These are phyloP conservation scores for Geotrypetes seraphini DNA, from an alignment of 2,797 vertebrate genomes.

Conservation along the genomic window DNA sequence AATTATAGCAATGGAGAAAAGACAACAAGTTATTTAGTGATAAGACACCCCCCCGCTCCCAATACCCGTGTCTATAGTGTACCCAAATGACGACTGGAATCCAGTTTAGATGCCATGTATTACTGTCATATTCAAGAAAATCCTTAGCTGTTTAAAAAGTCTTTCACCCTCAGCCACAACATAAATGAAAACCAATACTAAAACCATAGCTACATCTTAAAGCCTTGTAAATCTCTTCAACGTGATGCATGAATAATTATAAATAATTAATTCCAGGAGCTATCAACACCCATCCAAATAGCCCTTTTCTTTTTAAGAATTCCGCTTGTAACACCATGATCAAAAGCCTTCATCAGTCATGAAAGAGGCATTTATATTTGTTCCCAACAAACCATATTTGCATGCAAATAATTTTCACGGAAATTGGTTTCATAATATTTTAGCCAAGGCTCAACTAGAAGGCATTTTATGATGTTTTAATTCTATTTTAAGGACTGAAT, in stretches of 20 bases:
- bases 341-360: conserved; percentile 68
- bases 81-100: no score
- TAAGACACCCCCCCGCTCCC: no score
- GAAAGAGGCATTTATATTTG: conserved; percentile 58
- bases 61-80: no score
- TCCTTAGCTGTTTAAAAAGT: conserved; percentile 7
- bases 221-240: conserved; percentile 47
- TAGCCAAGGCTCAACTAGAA: conserved; percentile 54
- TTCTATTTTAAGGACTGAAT: conserved; percentile 61
- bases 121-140: no score
- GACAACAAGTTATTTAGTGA: no score
- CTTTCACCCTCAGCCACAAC: conserved; percentile 6
- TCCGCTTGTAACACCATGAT: conserved; percentile 57
- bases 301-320: conserved; percentile 53
- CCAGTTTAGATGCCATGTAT: no score
- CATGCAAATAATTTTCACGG: conserved; percentile 69
- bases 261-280: conserved; percentile 54
- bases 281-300: conserved; percentile 56
- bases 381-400: conserved; percentile 71
- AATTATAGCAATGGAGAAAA: no score
- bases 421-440: conserved; percentile 56
- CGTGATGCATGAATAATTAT: conserved; percentile 53
- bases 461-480: conserved; percentile 53
- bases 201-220: conserved; percentile 26
- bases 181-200: conserved; percentile 25